phyloP scores from a whole-genome alignment of 2,888 invertebrate species.

The Melanargia galathea region DNA sequence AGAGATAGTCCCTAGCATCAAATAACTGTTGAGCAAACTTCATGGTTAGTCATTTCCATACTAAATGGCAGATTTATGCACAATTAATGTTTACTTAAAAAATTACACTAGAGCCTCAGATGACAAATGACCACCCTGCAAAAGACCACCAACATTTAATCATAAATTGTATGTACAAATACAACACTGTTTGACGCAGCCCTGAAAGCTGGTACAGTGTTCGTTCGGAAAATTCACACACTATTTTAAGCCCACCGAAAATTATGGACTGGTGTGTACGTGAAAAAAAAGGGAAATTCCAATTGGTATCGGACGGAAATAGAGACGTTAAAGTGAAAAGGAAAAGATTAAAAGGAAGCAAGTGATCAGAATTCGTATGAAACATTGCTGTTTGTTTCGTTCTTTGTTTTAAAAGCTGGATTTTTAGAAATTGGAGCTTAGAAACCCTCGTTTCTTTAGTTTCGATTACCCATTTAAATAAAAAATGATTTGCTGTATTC shows the following conservation, averaged over 20 bases:
- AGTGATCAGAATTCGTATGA: constrained; percentile 16
- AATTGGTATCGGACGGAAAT: constrained; percentile 25
- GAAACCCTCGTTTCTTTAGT: background rate
- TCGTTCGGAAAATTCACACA: constrained; percentile 10
- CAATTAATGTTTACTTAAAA: too few relatives aligned
- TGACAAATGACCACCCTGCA: background rate
- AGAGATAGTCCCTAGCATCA: too few relatives aligned
- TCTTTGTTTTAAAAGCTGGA: constrained; percentile 6
- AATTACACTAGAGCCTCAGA: too few relatives aligned
- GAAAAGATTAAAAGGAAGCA: constrained; percentile 29
- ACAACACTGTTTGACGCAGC: background rate
- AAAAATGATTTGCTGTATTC: too few relatives aligned
- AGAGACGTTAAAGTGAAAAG: constrained; percentile 29
- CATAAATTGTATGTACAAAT: background rate
- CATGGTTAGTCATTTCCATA: too few relatives aligned
- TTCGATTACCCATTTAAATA: background rate
- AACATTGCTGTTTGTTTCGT: constrained; percentile 9
- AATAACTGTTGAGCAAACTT: too few relatives aligned
- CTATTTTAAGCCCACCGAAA: constrained; percentile 3
- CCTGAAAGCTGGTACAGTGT: background rate
- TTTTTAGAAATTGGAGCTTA: background rate
- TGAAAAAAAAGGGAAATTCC: constrained; percentile 6
- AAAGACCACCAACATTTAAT: too few relatives aligned
- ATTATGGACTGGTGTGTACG: background rate
- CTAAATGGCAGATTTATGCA: too few relatives aligned